Base-by-base conservation (phyloP, 2,113 vertebrate species). In the Gobio gobio region DNA sequence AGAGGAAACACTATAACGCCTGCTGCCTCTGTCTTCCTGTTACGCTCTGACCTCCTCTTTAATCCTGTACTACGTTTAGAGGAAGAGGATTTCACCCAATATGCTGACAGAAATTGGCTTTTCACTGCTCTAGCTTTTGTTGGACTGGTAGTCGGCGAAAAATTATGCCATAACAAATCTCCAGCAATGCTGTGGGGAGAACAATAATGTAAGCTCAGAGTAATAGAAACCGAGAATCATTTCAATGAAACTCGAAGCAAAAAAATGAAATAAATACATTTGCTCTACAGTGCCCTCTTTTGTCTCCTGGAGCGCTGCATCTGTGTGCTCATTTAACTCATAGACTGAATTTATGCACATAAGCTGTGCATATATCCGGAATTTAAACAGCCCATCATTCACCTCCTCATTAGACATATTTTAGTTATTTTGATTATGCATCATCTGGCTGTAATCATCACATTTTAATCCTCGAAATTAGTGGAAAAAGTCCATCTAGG, bases 1-100 rank as follows among this genome's bases (percentile, higher is more conserved):
- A 82, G 87, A 90, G 85, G 64, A 85, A 45, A 89, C 83, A 90
- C 86, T 85, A 73, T 81, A 77, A 80, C 45, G 84, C 88, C 86
- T 78, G 83, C 88, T 54, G 3, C 3, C 56, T 18, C 49, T 58
- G 45, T 76, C 81, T 58, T 73, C 24, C 47, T 66, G 29, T 88
- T 77, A 66, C 1, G 33, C 85, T 86, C 86, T 89, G 85, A 90
- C 89, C 86, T 76, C 85, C 81, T 78, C 83, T 86, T 84, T 87
- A 88, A 86, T 90, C 89, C 66, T 47, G 43, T 58, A 87, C 54
- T 51, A 2, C 14, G 3, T 18, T 13, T 73, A 80, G 10, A 40
- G 29, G 24, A 84, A 72, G 64, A 78, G 51, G 59, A 90, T 91
- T 87, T 88, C 22, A 83, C 22, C 22, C n/a, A 61, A 13, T 12